phyloP scores from a whole-genome alignment of 2,113 vertebrate species.

The cat (Felis catus) region DNA sequence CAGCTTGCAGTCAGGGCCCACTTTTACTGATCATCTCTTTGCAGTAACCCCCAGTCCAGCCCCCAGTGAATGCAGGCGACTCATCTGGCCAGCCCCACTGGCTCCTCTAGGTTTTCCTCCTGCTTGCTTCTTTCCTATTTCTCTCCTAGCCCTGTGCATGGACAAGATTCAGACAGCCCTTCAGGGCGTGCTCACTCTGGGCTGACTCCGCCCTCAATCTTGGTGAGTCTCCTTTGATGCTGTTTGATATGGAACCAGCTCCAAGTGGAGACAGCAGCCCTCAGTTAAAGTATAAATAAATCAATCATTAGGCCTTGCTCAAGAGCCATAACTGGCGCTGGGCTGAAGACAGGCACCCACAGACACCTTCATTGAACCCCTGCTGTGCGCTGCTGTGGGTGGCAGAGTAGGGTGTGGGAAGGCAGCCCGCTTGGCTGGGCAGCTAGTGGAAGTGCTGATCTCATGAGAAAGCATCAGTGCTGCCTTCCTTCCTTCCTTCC shows the following conservation, averaged over 20 bases:
- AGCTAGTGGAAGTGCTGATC: accelerated
- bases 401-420: too few relatives aligned
- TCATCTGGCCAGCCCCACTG: not conserved
- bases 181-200: not conserved
- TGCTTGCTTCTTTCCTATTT: not conserved
- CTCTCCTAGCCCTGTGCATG: too few relatives aligned
- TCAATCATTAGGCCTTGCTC: not conserved
- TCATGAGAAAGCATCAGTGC: not conserved
- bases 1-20: not conserved
- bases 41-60: too few relatives aligned
- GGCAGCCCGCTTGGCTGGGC: not conserved
- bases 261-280: not conserved
- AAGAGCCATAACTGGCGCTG: too few relatives aligned
- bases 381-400: not conserved
- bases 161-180: not conserved
- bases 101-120: not conserved
- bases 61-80: not conserved
- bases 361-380: not conserved
- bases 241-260: not conserved
- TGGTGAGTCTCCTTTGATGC: not conserved
- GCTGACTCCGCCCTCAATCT: too few relatives aligned
- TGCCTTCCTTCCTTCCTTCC: too few relatives aligned
- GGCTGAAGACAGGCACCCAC: not conserved
- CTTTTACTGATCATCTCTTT: not conserved
- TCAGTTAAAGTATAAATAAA: not conserved